Base-by-base conservation (phyloP, 2,888 invertebrate genomes). In the Drosophila tanythrix region DNA sequence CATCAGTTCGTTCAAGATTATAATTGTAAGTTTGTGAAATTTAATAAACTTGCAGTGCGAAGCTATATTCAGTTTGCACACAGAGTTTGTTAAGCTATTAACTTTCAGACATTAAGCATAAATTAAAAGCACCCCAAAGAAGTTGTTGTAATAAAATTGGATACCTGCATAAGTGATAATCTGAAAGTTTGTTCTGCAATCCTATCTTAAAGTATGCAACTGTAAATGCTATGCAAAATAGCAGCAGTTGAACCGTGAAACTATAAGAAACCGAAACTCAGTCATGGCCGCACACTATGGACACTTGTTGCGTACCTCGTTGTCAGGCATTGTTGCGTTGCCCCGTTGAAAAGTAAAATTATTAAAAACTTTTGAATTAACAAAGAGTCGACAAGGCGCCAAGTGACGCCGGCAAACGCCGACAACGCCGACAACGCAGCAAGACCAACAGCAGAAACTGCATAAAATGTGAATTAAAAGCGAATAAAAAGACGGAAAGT, bases 361-460 rank as follows among this genome's bases (percentile, higher is more conserved):
- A 83, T 83, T 73, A 83, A 85, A 25, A 83, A 83, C 74, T 83
- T 83, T 86, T 81, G 79, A 83, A 83, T 83, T 83, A 83, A 74
- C 70, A 83, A 70, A 76, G 70, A 74, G 79, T 66, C 76, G 78
- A 70, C 70, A 76, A 83, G 61, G 76, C 79, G 74, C 85, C 76
- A 79, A 82, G 76, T 79, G 85, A 73, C 78, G 78, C 50, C 66
- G 69, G 51, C 59, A 70, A 59, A 59, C 68, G 56, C 55, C 63
- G 70, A 73, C 62, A 62, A 61, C 53, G 55, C 25, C 63, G 70
- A 73, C 62, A 62, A 61, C 53, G 55, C 25, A 1, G 35, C 60
- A 36, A 25, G 50, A 43, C 25, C 38, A 61, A 53, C 29, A 15
- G n/a, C 61, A 57, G 40, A 40, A 38, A 56, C 55, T 57, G 60